These are phyloP conservation scores for Hormaphis cornu DNA, from an alignment of 1,140 invertebrate genomes.

Conservation along the genomic window DNA sequence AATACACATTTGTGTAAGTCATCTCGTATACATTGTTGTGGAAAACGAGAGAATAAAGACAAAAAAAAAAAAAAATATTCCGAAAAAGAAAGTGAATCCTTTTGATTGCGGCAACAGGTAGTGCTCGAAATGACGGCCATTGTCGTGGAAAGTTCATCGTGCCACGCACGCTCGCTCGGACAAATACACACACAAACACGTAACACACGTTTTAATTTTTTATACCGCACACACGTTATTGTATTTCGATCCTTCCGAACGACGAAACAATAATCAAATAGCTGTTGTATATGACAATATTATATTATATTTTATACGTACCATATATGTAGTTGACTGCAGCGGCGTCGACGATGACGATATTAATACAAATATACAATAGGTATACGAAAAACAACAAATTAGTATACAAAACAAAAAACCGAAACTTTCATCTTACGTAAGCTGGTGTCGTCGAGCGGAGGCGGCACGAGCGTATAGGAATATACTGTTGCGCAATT, in stretches of 20 bases:
- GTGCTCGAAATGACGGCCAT: background rate
- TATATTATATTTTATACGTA: no score
- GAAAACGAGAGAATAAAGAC: background rate
- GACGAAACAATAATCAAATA: no score
- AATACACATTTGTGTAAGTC: no score
- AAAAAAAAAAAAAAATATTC: no score
- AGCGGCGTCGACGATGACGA: background rate
- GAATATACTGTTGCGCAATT: background rate
- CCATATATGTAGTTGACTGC: no score
- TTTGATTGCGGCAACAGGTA: background rate
- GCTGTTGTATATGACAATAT: no score
- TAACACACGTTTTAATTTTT: no score
- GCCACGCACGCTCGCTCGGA: background rate
- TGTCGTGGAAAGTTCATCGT: slow-evolving; percentile 18
- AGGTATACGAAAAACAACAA: no score
- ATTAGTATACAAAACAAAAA: background rate
- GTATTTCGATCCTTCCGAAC: no score
- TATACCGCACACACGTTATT: no score
- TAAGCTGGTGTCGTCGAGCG: background rate
- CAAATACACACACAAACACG: no score
- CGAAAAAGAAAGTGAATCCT: slow-evolving; percentile 13
- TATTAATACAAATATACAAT: background rate
- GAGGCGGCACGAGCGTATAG: background rate
- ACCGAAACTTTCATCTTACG: background rate
- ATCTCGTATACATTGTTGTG: background rate